Base-by-base conservation (phyloP, 2,888 invertebrate species). In the Saturnia pavonia region DNA sequence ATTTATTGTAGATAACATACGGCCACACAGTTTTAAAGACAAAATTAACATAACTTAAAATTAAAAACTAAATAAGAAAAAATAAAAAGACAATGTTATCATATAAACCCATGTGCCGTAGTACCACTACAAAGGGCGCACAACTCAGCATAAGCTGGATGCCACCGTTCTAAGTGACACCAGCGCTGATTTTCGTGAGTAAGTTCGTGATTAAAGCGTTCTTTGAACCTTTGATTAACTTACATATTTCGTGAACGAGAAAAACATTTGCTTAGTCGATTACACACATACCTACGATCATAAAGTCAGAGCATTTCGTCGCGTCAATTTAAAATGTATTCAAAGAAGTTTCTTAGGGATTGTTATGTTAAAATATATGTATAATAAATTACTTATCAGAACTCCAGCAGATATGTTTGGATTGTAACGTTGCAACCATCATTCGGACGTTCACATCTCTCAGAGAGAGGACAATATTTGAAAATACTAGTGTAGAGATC, bases 361-460 rank as follows among this genome's bases (percentile, higher is more conserved):
- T 14, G 1, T 25, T 57, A 57, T 40, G 40, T 65, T 40, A 40
- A 40, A 40, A 65, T 25, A 57, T 60, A 19, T 19, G 65, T 65
- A 65, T 65, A 51, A 66, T 70, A 54, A 69, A 66, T 66, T 51
- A 67, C 34, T 27, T 67, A 70, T 42, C 51, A 66, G 51, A 48
- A 51, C 66, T 51, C 34, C 65, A 34, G 51, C 66, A 66, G 9
- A 42, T 66, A 70, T 63, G 51, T 66, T 51, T 51, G 66, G 51
- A 65, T 65, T 51, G 22, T 51, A 40, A 40, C 16, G 27, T 65
- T 66, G 34, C 48, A 22, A 66, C 51, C 40, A 71, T 71, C 66
- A 71, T 42, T 40, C 66, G 69, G 69, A 63, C 66, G 65, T 71
- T 71, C 57, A 71, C 70, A 70, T 51, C 27, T 65, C 65, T 65